These are phyloP conservation scores for Drosophila lacicola DNA, from an alignment of 2,888 invertebrate genomes.

Conservation along the genomic window DNA sequence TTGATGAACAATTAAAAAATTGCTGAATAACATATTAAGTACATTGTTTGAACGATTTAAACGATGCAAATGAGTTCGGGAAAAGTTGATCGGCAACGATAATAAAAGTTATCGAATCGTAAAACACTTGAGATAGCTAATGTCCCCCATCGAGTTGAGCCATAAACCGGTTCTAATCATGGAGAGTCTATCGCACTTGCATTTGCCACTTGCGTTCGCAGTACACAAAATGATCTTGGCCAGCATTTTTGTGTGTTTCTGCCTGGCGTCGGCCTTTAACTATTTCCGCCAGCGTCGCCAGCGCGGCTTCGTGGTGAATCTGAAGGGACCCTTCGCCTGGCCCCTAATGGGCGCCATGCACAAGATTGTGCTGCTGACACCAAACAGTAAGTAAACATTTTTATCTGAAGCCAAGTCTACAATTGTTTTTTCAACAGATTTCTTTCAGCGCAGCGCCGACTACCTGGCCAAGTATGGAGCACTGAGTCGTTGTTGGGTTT, in stretches of 20 bases:
- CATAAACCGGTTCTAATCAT: slow-evolving; percentile 23
- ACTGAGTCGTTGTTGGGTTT: slow-evolving; percentile 63
- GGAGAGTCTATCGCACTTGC: slow-evolving; percentile 17
- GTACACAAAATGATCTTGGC: slow-evolving; percentile 64
- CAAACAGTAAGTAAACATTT: slow-evolving; percentile 52
- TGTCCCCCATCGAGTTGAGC: slow-evolving; percentile 1
- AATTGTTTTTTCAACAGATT: slow-evolving; percentile 38
- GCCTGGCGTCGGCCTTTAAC: slow-evolving; percentile 67
- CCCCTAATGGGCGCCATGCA: slow-evolving; percentile 65
- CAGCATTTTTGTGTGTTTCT: slow-evolving; percentile 64
- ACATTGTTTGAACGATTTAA: not conserved
- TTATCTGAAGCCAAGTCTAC: accelerated
- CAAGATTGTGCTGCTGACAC: slow-evolving; percentile 56
- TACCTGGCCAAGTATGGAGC: slow-evolving; percentile 60
- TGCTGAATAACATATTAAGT: too few species aligned
- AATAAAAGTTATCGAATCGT: slow-evolving; percentile 13
- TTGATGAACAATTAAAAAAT: too few species aligned
- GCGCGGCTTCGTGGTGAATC: slow-evolving; percentile 50
- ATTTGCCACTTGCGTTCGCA: slow-evolving; percentile 25
- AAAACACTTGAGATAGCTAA: slow-evolving; percentile 36
- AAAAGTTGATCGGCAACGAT: slow-evolving; percentile 12
- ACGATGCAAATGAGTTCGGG: not conserved
- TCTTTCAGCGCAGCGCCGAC: slow-evolving; percentile 53
- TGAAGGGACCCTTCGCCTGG: slow-evolving; percentile 63
- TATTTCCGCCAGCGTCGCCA: slow-evolving; percentile 62